Evolutionary conservation across 2,888 invertebrate species (phyloP), one percentile per base, ranked within the genome.

Genomic region (Chrysolina oricalcia): DNA sequence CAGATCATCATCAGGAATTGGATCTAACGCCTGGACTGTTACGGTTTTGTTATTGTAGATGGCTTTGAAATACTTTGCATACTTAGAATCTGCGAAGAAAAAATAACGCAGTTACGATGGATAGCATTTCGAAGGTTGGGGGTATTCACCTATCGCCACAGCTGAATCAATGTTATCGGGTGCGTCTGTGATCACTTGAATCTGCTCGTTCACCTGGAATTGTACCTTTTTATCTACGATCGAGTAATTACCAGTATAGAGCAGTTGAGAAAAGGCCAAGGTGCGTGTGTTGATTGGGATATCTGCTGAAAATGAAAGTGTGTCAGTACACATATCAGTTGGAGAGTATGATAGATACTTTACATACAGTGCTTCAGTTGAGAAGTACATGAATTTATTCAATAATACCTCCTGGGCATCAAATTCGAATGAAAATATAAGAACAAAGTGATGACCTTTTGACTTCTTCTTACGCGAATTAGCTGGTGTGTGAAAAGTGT

Each of bases 211-310:
- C 41, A 67, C 10, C 9, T 41, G 43, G 6, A 77, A 46, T 17
- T 21, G 23, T 1, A 70, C 74, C 48, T 62, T 41, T 0, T 67
- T 66, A 46, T 77, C 63, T n/a, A 23, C 35, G 11, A 70, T 15
- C 8, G 43, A 23, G 62, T 78, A 78, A 8, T 69, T 40, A 19
- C 53, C 75, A 9, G 46, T 74, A 62, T 74, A 64, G 23, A 71
- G 23, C 5, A 74, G 9, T 6, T 46, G 10, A 13, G 48, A 19
- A 43, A 76, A 76, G 23, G 35, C 15, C 17, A 76, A 53, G 23
- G 21, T 53, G 6, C 56, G 62, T 10, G 15, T 48, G 11, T 21
- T n/a, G 6, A 48, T 59, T 8, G 35, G 35, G 48, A 5, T n/a
- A 13, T 70, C 56, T 46, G 50, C 74, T 74, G 21, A 8, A 74